Evolutionary conservation across 1,140 invertebrate genomes (phyloP).

Genomic region (Periplaneta americana): DNA sequence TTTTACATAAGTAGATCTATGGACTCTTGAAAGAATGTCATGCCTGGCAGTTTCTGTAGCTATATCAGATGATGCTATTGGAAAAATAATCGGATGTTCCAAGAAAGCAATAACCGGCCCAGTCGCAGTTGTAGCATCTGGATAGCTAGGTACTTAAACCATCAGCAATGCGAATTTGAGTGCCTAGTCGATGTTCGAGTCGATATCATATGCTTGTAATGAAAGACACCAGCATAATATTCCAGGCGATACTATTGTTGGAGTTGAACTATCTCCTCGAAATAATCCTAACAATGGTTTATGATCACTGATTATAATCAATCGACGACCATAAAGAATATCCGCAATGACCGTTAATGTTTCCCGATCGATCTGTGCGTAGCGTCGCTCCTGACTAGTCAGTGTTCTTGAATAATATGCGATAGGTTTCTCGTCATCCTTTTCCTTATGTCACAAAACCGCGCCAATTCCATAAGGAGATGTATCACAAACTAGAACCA

Average conservation of each 20-base stretch:
- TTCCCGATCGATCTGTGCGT: constrained; percentile 39
- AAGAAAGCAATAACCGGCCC: no score
- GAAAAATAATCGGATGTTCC: no score
- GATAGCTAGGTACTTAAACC: no score
- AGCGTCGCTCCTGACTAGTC: constrained; percentile 34
- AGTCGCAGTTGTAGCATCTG: no score
- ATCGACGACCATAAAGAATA: constrained; percentile 37
- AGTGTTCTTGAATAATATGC: constrained; percentile 27
- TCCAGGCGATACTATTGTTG: neutral
- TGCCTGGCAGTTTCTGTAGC: no score
- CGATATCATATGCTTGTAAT: no score
- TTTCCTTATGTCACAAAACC: constrained; percentile 30
- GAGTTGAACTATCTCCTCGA: no score
- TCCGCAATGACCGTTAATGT: constrained; percentile 38
- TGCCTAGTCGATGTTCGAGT: no score
- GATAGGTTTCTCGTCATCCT: constrained; percentile 31
- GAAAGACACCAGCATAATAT: neutral
- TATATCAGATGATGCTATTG: no score
- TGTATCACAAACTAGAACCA: constrained; percentile 32
- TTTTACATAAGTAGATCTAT: no score
- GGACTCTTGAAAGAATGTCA: no score
- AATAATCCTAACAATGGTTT: constrained; percentile 27
- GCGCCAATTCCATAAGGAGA: constrained; percentile 30
- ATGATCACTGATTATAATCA: constrained; percentile 35
- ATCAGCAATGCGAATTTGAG: no score